Evolutionary conservation across 2,113 vertebrate species (phyloP), one percentile per base, ranked within the genome.

Genomic region (Cyanoramphus novaezelandiae): DNA sequence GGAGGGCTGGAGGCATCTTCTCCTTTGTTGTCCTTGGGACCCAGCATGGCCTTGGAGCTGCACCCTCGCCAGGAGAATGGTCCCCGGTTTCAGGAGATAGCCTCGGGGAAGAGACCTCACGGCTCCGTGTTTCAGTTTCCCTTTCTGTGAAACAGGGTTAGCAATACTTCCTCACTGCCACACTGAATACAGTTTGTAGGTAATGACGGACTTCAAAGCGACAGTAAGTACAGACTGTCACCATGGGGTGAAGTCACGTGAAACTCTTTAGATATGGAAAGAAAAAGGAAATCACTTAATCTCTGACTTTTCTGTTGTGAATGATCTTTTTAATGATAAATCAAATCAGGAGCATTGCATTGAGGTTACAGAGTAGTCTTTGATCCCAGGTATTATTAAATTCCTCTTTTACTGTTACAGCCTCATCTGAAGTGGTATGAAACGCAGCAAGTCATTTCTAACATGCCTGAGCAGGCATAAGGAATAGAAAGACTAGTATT

Each of bases 141-240:
- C 50, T 77, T 70, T 75, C 65, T 59, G 31, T 68, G 5, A 29
- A n/a, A 14, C 0, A 3, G 18, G 6, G 27, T 23, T 53, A 5
- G 46, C 1, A 3, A 3, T 60, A 70, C 50, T 74, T 50, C 69
- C 44, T 84, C 5, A 1, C 53, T 35, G 67, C 19, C 5, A 0
- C 53, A 6, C 29, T 13, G 41, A 19, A 3, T 46, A 17, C 4
- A 1, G 13, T 43, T 7, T 27, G 37, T 55, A 43, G 37, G 4
- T 52, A 20, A 19, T 8, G 76, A 69, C 0, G 2, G 1, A 4
- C 44, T 86, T 9, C 0, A 3, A 69, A 82, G 60, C 2, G 5
- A 44, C 44, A n/a, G 41, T 16, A 8, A 44, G 52, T 29, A 35
- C 57, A 64, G 62, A 1, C 52, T 43, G 55, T 13, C 85, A 17